Evolutionary conservation across 2,113 vertebrate genomes (phyloP).

Genomic region (Cairina moschata): DNA sequence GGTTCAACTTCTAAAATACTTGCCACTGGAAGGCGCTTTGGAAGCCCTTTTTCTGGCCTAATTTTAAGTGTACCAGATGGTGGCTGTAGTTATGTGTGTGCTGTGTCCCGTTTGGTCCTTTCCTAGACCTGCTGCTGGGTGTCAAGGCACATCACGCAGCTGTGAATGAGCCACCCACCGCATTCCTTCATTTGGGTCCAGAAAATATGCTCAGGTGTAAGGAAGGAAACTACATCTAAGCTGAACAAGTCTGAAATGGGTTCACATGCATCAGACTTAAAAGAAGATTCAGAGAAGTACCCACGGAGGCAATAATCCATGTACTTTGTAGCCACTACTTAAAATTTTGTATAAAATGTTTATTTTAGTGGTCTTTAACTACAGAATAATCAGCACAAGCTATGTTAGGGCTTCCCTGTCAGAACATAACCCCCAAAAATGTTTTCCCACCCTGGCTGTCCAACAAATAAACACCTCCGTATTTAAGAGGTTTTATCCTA

Average conservation of each 20-base stretch:
- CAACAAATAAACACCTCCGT: fast-evolving
- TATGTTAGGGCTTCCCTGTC: fast-evolving
- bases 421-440: background rate
- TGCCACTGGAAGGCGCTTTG: background rate
- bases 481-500: fast-evolving
- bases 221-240: background rate
- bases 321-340: background rate
- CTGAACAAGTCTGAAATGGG: background rate
- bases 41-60: background rate
- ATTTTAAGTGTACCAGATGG: background rate
- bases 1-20: background rate
- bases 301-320: fast-evolving
- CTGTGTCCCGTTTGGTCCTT: background rate
- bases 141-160: fast-evolving
- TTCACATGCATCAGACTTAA: background rate
- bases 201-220: background rate
- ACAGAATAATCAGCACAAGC: background rate
- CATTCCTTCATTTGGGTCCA: background rate
- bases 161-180: fast-evolving
- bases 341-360: background rate
- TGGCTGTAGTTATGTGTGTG: background rate
- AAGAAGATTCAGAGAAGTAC: background rate
- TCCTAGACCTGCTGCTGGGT: background rate
- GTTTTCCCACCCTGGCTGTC: background rate
- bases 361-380: background rate